phyloP scores from a whole-genome alignment of 2,888 invertebrate species.

The Steinernema carpocapsae region DNA sequence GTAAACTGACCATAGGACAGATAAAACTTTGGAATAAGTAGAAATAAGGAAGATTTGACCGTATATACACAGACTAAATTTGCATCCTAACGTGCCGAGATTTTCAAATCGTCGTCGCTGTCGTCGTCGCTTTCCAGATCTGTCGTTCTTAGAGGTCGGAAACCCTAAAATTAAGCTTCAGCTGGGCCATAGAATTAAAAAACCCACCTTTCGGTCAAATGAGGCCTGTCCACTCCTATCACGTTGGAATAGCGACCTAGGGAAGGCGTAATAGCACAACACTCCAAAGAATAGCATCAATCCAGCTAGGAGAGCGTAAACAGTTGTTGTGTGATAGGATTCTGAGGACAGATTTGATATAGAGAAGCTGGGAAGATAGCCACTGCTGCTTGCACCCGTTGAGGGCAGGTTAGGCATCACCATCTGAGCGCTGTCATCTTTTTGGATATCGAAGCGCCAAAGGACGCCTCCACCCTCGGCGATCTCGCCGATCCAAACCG shows the following conservation, averaged over 20 bases:
- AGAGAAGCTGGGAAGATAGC: background rate
- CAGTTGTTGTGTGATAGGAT: background rate
- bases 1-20: too few relatives aligned
- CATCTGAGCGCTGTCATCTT: constrained; percentile 39
- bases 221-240: background rate
- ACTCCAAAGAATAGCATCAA: background rate
- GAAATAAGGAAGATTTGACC: too few relatives aligned
- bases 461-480: constrained; percentile 73
- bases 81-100: background rate
- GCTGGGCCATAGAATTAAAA: background rate
- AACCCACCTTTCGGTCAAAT: constrained; percentile 33
- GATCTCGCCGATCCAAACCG: constrained; percentile 82
- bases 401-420: constrained; percentile 36
- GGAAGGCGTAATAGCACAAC: background rate
- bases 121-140: constrained; percentile 42
- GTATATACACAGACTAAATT: background rate
- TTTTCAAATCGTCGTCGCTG: constrained; percentile 32
- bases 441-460: constrained; percentile 61
- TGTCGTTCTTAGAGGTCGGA: constrained; percentile 61
- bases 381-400: constrained; percentile 23
- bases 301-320: background rate
- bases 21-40: too few relatives aligned
- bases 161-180: constrained; percentile 52
- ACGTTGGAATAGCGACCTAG: background rate
- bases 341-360: background rate